A percentile compares a stretch with the other conserved stretches of the same genome.
These are phyloP conservation scores for Ochotona curzoniae DNA, from an alignment of 2,113 vertebrate genomes.

Conservation along the genomic window DNA sequence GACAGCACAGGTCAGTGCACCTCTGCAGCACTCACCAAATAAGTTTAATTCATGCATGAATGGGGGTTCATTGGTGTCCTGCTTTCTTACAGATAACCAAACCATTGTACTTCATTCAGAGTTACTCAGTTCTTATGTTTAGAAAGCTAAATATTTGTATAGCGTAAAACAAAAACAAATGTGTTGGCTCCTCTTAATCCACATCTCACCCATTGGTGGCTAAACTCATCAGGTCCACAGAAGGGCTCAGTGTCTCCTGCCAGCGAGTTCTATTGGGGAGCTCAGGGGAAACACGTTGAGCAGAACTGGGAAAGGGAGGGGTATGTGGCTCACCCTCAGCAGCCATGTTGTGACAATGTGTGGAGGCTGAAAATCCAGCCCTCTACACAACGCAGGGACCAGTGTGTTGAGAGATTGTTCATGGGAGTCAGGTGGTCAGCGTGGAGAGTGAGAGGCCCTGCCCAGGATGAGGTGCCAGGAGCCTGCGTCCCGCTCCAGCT, in stretches of 20 bases:
- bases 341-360: background rate
- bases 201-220: constrained; percentile 25
- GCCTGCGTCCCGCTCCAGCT: background rate
- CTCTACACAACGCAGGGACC: background rate
- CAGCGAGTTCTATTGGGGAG: constrained; percentile 46
- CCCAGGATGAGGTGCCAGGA: background rate
- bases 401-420: background rate
- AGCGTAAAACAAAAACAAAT: constrained; percentile 10
- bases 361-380: background rate
- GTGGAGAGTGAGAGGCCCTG: background rate
- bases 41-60: constrained; percentile 11
- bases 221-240: background rate
- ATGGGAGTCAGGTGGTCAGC: constrained; percentile 20
- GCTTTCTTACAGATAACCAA: constrained; percentile 50
- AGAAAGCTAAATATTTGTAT: constrained; percentile 37
- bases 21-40: constrained; percentile 42
- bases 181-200: background rate
- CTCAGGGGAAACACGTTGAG: background rate
- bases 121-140: constrained; percentile 41
- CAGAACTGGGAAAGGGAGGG: background rate
- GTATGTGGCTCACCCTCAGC: constrained; percentile 18
- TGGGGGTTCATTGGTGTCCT: constrained; percentile 13
- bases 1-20: background rate
- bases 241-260: background rate
- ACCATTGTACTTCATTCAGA: constrained; percentile 46